Percentiles rank a stretch among this genome's conserved stretches.
Evolutionary conservation across 2,888 invertebrate species (phyloP).

Genomic region (Epiblema foenella): DNA sequence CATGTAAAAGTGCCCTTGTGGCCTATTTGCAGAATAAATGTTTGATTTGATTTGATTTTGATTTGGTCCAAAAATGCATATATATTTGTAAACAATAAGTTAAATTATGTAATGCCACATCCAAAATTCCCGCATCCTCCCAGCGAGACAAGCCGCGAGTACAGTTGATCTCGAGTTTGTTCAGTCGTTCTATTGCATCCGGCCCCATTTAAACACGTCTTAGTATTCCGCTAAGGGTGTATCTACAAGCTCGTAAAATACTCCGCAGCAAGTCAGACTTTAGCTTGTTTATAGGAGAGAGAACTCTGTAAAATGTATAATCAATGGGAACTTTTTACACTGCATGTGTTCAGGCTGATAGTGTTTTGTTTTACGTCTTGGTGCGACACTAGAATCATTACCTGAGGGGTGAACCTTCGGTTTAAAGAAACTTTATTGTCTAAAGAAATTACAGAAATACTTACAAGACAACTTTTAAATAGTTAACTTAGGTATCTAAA

Average conservation of each 20-base stretch:
- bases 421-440: too few relatives aligned
- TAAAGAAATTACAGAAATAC: too few relatives aligned
- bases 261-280: neutral
- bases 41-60: too few relatives aligned
- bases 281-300: neutral
- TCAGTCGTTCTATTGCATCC: constrained; percentile 59
- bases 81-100: too few relatives aligned
- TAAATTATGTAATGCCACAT: constrained; percentile 1
- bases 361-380: neutral
- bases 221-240: constrained; percentile 26
- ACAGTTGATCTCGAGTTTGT: constrained; percentile 60
- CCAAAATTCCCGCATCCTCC: neutral
- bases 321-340: neutral
- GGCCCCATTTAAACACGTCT: constrained; percentile 55
- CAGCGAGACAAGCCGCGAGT: constrained; percentile 32
- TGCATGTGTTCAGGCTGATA: neutral
- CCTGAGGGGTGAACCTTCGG: too few relatives aligned
- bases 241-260: constrained; percentile 3
- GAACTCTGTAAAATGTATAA: neutral
- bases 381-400: neutral
- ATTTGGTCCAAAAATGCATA: too few relatives aligned
- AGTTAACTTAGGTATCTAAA: too few relatives aligned
- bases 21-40: too few relatives aligned
- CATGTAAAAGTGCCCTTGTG: too few relatives aligned
- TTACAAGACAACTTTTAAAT: too few relatives aligned